Conservation (phyloP, 2,113 vertebrate species). For the Melanerpes formicivorus region DNA sequence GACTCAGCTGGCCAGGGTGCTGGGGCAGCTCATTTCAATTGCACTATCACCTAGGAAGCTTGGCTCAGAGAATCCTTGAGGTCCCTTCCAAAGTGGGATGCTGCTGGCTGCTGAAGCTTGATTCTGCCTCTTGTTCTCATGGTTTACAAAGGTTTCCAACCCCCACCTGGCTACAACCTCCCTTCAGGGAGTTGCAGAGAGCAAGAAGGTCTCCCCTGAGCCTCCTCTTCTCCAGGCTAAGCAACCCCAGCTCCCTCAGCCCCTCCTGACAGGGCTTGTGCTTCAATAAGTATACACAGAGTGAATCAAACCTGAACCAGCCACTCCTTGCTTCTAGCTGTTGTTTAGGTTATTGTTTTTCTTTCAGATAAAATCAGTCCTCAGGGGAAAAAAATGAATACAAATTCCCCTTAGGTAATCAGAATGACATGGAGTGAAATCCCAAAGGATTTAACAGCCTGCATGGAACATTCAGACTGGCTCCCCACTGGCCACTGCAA, state of each 20-base stretch:
- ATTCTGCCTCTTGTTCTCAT: not conserved
- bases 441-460: not conserved
- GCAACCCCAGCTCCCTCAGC: too few relatives aligned
- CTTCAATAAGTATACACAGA: not conserved
- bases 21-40: too few relatives aligned
- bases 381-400: not conserved
- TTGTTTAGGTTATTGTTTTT: not conserved
- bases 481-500: not conserved
- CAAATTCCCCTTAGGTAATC: not conserved
- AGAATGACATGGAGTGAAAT: not conserved
- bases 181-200: too few relatives aligned
- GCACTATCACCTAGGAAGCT: too few relatives aligned
- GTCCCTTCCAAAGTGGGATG: not conserved
- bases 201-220: too few relatives aligned
- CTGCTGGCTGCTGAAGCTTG: not conserved
- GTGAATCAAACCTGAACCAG: not conserved
- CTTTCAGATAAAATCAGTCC: not conserved
- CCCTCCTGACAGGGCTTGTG: too few relatives aligned
- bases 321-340: not conserved
- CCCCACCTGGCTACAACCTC: too few relatives aligned
- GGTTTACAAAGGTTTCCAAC: not conserved
- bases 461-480: not conserved
- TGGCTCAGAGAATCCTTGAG: too few relatives aligned
- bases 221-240: too few relatives aligned
- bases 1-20: too few relatives aligned